These are phyloP conservation scores for Eilema depressum DNA, from an alignment of 2,888 invertebrate genomes.

Conservation along the genomic window DNA sequence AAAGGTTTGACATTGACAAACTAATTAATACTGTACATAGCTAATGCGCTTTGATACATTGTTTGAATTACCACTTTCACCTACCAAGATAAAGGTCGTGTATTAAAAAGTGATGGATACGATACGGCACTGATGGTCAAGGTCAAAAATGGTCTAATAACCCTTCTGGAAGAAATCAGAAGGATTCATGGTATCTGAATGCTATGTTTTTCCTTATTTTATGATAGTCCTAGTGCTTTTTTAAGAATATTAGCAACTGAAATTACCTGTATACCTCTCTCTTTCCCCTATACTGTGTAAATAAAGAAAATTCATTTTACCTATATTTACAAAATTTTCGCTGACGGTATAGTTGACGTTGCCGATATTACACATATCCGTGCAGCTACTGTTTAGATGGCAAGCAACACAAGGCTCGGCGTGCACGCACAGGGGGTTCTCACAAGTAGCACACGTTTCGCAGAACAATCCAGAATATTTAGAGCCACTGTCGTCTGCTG, in stretches of 20 bases:
- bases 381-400: conserved; percentile 71
- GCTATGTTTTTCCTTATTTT: too few species aligned
- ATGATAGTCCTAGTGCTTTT: too few species aligned
- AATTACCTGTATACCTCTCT: too few species aligned
- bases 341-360: conserved; percentile 74
- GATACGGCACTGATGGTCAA: not conserved
- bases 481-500: conserved; percentile 57
- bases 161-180: not conserved
- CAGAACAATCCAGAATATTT: conserved; percentile 83
- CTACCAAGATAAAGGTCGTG: not conserved
- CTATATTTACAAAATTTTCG: conserved; percentile 54
- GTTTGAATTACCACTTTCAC: conserved; percentile 7
- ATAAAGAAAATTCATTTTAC: conserved; percentile 39
- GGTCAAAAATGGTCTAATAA: not conserved
- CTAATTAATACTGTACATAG: conserved; percentile 3
- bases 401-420: conserved; percentile 82
- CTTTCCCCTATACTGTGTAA: too few species aligned
- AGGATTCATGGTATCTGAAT: not conserved
- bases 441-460: conserved; percentile 82
- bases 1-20: conserved; percentile 8
- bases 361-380: conserved; percentile 68
- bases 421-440: conserved; percentile 80
- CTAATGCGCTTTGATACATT: not conserved
- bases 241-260: too few species aligned
- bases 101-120: not conserved